Base-by-base conservation (phyloP, 2,888 invertebrate species). In the Syrista parreyssii region DNA sequence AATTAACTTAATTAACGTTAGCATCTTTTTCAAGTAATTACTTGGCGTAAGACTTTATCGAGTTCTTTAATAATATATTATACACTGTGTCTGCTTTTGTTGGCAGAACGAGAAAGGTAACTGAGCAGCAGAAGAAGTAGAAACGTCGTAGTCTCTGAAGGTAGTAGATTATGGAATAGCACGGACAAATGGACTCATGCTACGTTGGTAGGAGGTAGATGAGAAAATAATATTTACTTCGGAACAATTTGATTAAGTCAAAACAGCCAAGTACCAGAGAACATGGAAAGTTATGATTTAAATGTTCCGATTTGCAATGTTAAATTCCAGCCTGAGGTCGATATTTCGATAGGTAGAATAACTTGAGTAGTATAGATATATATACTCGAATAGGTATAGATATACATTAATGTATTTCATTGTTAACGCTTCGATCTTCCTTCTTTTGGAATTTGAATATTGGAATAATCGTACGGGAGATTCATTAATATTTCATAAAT, bases 191-290 rank as follows among this genome's bases (percentile, higher is more conserved):
- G 55, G 23, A 55, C 55, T 55, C 15, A 9, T 9, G 55, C 15
- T 55, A 55, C 6, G 23, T 55, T 23, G 55, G 15, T 15, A 55
- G 23, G 55, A 55, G 55, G 55, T 23, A 55, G 23, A 71, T 33
- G 31, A 71, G 71, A 71, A 33, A 33, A 71, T 33, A 71, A 71
- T 71, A 71, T 71, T 71, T 32, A 33, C 32, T 33, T 33, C 23
- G 31, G 71, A 71, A 71, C 71, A 71, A 71, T 71, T 71, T 71
- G 71, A 71, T 71, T 71, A 30, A 31, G 71, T 71, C 31, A 30
- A 71, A 71, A 23, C 11, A 23, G 15, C 23, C 55, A 55, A 23
- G 55, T 55, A 55, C 23, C 23, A 2, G 23, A 23, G 15, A 55
- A 23, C 55, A 55, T 15, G 55, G 6, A 23, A 55, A 23, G 23